phyloP scores from a whole-genome alignment of 2,113 vertebrate genomes.

The Apus apus region DNA sequence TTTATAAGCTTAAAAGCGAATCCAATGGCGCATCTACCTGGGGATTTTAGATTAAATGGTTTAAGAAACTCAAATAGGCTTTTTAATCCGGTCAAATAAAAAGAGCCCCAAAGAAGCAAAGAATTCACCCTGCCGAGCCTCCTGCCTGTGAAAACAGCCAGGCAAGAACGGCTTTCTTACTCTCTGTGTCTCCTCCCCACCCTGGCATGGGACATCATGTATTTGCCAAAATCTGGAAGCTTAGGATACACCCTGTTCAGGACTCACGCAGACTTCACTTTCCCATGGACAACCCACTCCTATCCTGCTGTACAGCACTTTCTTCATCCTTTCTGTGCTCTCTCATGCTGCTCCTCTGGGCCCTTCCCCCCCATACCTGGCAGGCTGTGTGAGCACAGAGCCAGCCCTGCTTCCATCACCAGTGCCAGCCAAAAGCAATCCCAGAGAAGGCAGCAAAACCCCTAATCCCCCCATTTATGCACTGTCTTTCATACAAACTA shows the following conservation, averaged over 20 bases:
- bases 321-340: neutral
- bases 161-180: neutral
- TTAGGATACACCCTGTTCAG: conserved; percentile 32
- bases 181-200: conserved; percentile 2
- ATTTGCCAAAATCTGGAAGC: conserved; percentile 1
- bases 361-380: neutral
- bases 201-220: neutral
- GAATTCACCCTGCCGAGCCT: conserved; percentile 50
- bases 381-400: fast-evolving
- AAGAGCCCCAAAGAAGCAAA: conserved; percentile 61
- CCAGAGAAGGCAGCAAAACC: neutral
- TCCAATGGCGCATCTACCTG: conserved; percentile 65
- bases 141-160: neutral
- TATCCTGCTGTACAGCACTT: neutral
- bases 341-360: neutral
- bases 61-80: conserved; percentile 74
- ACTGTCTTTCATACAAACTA: neutral
- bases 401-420: neutral
- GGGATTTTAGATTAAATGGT: conserved; percentile 76
- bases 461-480: neutral
- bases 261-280: neutral
- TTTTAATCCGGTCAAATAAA: conserved; percentile 70
- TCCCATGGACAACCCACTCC: neutral
- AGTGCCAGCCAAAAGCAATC: neutral
- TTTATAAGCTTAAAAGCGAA: conserved; percentile 71